Evolutionary conservation across 1,140 invertebrate genomes (phyloP).

Genomic region (Drosophila busckii): DNA sequence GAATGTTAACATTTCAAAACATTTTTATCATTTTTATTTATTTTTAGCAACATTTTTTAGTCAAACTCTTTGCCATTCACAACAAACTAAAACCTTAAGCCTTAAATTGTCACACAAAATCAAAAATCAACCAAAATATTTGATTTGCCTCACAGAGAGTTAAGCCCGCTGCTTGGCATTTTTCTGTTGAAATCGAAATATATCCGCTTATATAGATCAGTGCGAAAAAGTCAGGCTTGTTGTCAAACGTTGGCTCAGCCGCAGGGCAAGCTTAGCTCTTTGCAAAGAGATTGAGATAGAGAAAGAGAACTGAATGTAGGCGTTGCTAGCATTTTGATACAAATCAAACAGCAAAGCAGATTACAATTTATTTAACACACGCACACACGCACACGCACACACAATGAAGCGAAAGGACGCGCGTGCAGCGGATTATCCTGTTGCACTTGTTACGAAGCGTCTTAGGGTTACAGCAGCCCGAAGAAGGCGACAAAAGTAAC

Average conservation of each 20-base stretch:
- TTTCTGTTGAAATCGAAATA: constrained; percentile 50
- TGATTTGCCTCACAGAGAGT: constrained; percentile 7
- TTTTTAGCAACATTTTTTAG: too few species aligned
- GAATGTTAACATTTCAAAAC: too few species aligned
- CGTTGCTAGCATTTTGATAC: constrained; percentile 70
- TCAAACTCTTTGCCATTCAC: constrained; percentile 35
- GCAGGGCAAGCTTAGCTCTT: constrained; percentile 55
- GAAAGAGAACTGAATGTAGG: constrained; percentile 27
- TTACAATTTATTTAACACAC: constrained; percentile 68
- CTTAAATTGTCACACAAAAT: constrained; percentile 70
- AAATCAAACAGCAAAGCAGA: constrained; percentile 72
- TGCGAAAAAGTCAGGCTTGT: constrained; percentile 51
- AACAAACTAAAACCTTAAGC: constrained; percentile 56
- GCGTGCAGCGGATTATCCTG: constrained; percentile 64
- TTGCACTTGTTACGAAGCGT: constrained; percentile 70
- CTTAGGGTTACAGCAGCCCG: too few species aligned
- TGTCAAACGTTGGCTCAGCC: constrained; percentile 71
- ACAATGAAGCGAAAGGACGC: constrained; percentile 18
- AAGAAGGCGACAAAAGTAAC: constrained; percentile 26
- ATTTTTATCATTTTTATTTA: too few species aligned
- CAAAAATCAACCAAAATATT: constrained; percentile 72
- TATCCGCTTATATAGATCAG: constrained; percentile 73
- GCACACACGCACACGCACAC: neutral
- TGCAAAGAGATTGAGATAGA: too few species aligned
- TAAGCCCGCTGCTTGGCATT: neutral